phyloP scores from a whole-genome alignment of 2,113 vertebrate genomes.

The Nerophis ophidion region DNA sequence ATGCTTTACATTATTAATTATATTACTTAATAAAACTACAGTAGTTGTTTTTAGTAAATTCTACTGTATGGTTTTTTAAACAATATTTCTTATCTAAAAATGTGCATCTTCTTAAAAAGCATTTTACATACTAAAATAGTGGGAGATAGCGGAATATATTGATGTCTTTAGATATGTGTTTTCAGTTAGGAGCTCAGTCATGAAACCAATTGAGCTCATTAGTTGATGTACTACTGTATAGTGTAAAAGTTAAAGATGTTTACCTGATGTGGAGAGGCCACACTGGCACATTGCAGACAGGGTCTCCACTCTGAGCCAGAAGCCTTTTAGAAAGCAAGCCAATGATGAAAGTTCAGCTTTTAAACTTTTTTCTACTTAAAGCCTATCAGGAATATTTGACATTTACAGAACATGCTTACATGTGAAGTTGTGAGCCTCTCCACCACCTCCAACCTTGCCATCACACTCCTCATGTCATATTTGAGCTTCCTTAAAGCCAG shows the following conservation, averaged over 20 bases:
- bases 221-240: too few relatives aligned
- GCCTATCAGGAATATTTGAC: background rate
- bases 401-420: conserved; percentile 53
- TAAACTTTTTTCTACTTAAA: background rate
- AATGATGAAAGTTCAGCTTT: background rate
- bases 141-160: too few relatives aligned
- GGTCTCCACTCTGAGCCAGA: conserved; percentile 48
- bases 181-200: too few relatives aligned
- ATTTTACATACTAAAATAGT: too few relatives aligned
- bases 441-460: conserved; percentile 77
- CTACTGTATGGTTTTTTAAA: too few relatives aligned
- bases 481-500: conserved; percentile 76
- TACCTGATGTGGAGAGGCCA: conserved; percentile 52
- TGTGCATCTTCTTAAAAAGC: too few relatives aligned
- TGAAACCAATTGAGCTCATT: too few relatives aligned
- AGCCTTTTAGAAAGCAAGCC: conserved; percentile 24
- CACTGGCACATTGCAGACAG: conserved; percentile 36
- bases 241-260: conserved; percentile 1
- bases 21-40: too few relatives aligned
- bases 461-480: conserved; percentile 79
- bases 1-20: too few relatives aligned
- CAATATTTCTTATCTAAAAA: too few relatives aligned
- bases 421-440: conserved; percentile 69
- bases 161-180: too few relatives aligned
- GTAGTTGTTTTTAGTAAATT: too few relatives aligned